Evolutionary conservation across 2,797 vertebrate genomes (phyloP).

Genomic region (Pangasius mekongensis): DNA sequence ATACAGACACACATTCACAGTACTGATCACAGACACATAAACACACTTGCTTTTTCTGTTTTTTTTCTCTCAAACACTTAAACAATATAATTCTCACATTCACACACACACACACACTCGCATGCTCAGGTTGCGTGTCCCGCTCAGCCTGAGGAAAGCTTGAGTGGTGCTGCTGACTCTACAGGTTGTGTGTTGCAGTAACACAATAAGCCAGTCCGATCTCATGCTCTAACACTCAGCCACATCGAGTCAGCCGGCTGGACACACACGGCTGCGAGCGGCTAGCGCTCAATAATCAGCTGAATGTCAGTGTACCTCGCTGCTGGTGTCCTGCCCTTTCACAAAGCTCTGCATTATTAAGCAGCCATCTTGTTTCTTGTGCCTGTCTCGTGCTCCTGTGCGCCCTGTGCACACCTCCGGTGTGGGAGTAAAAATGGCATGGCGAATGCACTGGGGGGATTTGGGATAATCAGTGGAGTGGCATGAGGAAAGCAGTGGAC

Average conservation of each 20-base stretch:
- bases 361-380: constrained; percentile 70
- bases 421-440: constrained; percentile 74
- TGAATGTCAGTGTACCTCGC: constrained; percentile 77
- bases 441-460: constrained; percentile 73
- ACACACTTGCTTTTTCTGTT: neutral
- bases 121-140: neutral
- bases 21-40: neutral
- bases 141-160: constrained; percentile 18
- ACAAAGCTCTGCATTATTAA: constrained; percentile 82
- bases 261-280: constrained; percentile 47
- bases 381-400: constrained; percentile 53
- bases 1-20: neutral
- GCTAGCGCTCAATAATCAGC: constrained; percentile 67
- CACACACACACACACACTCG: neutral
- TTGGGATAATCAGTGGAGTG: constrained; percentile 74
- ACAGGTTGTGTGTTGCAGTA: constrained; percentile 52
- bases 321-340: constrained; percentile 79
- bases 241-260: constrained; percentile 53
- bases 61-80: neutral
- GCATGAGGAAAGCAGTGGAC: constrained; percentile 64
- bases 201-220: constrained; percentile 62
- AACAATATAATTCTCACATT: neutral
- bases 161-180: constrained; percentile 36
- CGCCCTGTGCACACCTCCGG: constrained; percentile 49
- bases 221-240: constrained; percentile 66